These are phyloP conservation scores for Montipora sp. DNA, from an alignment of 64 coral and sea anemone genomes.

Conservation along the genomic window DNA sequence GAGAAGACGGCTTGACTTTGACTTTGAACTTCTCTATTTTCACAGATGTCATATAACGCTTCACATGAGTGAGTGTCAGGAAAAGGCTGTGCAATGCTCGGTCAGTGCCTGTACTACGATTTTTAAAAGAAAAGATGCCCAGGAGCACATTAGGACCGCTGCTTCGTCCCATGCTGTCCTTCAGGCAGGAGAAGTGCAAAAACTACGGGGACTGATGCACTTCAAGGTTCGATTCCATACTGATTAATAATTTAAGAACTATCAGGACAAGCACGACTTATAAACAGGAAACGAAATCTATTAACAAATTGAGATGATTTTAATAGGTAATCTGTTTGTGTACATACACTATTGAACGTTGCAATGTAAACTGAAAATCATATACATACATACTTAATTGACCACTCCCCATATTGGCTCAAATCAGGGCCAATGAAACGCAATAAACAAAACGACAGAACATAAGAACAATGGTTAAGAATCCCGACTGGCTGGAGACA, in stretches of 20 bases:
- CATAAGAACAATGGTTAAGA: no score
- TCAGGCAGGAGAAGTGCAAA: constrained; percentile 12
- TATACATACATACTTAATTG: no score
- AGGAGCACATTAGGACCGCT: neutral
- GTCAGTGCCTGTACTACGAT: neutral
- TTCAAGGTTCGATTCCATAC: neutral
- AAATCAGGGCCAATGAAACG: no score
- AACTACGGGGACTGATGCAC: neutral
- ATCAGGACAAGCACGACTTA: neutral
- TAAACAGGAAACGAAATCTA: neutral
- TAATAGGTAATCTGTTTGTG: no score
- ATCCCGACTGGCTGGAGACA: no score
- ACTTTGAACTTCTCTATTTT: neutral
- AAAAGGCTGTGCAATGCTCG: neutral
- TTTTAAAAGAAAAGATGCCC: neutral
- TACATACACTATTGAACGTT: no score
- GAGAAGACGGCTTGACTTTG: neutral
- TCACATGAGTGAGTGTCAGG: neutral
- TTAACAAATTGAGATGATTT: no score
- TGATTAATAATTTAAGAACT: neutral
- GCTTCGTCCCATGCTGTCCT: neutral
- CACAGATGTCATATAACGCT: neutral
- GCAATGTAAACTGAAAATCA: no score
- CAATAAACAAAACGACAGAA: no score
- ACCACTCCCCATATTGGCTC: no score